phyloP scores from a whole-genome alignment of 2,113 vertebrate species.

The Pipa parva region DNA sequence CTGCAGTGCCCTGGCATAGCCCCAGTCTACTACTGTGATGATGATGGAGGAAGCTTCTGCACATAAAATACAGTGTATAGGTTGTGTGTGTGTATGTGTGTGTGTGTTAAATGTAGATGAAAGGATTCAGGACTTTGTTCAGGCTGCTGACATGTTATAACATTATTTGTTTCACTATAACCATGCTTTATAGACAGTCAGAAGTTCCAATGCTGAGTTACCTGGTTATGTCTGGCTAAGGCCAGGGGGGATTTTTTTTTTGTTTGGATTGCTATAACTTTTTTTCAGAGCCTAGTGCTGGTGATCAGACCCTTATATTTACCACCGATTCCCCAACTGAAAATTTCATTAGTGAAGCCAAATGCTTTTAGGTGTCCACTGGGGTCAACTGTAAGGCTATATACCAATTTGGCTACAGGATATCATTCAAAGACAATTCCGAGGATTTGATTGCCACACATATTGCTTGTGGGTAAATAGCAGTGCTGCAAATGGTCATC shows the following conservation, averaged over 20 bases:
- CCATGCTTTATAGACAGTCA: conserved; percentile 15
- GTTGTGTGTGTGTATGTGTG: neutral
- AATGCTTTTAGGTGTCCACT: no score
- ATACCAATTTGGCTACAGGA: no score
- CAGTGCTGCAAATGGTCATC: no score
- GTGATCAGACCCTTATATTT: neutral
- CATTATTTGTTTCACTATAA: conserved; percentile 9
- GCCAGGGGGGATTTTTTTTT: no score
- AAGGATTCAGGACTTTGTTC: neutral
- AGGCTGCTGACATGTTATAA: neutral
- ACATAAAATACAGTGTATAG: neutral
- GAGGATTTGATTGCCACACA: no score
- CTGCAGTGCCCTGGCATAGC: neutral
- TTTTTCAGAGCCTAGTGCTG: no score
- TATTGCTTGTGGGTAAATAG: no score
- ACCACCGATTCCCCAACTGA: neutral
- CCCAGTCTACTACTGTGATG: neutral
- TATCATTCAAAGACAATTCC: no score
- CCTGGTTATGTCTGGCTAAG: neutral
- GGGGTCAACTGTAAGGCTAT: no score
- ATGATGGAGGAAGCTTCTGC: conserved; percentile 4
- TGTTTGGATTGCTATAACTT: no score
- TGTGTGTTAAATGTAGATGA: neutral
- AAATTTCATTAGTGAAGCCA: neutral
- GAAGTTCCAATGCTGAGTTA: neutral